Conservation (phyloP, 2,797 vertebrate genomes). For the Uromys caudimaculatus region DNA sequence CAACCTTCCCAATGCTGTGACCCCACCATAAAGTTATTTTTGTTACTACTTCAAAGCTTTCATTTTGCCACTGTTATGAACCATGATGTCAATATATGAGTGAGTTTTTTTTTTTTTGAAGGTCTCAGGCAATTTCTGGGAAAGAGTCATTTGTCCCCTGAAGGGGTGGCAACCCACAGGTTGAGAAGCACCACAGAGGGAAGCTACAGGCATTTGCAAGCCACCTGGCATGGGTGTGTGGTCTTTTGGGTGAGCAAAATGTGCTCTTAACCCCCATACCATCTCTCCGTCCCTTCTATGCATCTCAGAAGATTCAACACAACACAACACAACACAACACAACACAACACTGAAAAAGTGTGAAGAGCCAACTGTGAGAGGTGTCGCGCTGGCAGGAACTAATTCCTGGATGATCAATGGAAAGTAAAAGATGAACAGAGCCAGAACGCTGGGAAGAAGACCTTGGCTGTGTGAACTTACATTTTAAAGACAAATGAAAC, state of each 20-base stretch:
- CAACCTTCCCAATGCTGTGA: not conserved
- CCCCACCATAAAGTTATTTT: not conserved
- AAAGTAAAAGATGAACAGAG: not conserved
- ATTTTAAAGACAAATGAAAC: not conserved
- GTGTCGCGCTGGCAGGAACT: not conserved
- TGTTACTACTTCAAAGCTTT: not conserved
- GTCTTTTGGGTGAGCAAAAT: no score
- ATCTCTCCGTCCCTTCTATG: not conserved
- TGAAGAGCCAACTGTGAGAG: not conserved
- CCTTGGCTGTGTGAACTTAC: not conserved
- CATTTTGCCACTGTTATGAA: not conserved
- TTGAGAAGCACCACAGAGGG: not conserved
- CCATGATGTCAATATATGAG: no score
- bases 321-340: not conserved
- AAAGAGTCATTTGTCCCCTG: not conserved
- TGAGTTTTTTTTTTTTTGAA: not conserved
- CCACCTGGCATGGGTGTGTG: no score
- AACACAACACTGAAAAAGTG: not conserved
- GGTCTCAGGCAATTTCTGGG: no score
- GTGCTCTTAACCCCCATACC: not conserved
- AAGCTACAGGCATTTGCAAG: not conserved
- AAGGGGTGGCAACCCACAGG: not conserved
- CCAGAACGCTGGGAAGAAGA: not conserved
- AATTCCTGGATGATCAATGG: not conserved
- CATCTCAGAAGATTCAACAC: not conserved